A percentile compares a stretch with the other conserved stretches of the same genome.
Evolutionary conservation across 2,888 invertebrate genomes (phyloP).

Genomic region (Harpalus rubripes): DNA sequence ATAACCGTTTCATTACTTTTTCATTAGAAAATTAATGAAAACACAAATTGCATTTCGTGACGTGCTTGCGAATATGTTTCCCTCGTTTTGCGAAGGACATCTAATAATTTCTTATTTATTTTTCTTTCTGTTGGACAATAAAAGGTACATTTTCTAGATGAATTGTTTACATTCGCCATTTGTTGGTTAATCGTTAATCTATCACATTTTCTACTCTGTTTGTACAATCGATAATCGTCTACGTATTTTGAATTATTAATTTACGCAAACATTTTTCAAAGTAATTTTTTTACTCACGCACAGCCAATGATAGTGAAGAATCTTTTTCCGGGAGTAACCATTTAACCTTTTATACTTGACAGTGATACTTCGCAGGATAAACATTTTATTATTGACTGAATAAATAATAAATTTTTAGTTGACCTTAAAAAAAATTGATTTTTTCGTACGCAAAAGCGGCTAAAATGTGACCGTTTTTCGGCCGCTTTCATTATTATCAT

Average conservation of each 20-base stretch:
- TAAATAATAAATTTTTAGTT: no score
- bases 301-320: conserved; percentile 1
- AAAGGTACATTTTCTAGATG: conserved; percentile 37
- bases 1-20: conserved; percentile 11
- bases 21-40: conserved; percentile 18
- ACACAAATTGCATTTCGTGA: conserved; percentile 21
- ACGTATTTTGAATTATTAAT: conserved; percentile 23
- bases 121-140: not conserved
- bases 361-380: not conserved
- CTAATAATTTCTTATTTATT: not conserved
- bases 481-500: no score
- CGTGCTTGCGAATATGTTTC: not conserved
- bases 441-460: no score
- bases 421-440: no score
- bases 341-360: not conserved
- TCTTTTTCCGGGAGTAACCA: conserved; percentile 4
- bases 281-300: conserved; percentile 32
- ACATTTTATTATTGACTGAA: no score
- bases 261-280: conserved; percentile 34
- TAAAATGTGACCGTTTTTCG: no score
- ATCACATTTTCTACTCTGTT: conserved; percentile 16
- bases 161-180: conserved; percentile 35
- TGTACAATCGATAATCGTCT: conserved; percentile 46
- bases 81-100: not conserved
- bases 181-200: conserved; percentile 17